Percentiles rank a stretch among this genome's conserved stretches.
Evolutionary conservation across 2,888 invertebrate genomes (phyloP).

Genomic region (Drosophila rubida): DNA sequence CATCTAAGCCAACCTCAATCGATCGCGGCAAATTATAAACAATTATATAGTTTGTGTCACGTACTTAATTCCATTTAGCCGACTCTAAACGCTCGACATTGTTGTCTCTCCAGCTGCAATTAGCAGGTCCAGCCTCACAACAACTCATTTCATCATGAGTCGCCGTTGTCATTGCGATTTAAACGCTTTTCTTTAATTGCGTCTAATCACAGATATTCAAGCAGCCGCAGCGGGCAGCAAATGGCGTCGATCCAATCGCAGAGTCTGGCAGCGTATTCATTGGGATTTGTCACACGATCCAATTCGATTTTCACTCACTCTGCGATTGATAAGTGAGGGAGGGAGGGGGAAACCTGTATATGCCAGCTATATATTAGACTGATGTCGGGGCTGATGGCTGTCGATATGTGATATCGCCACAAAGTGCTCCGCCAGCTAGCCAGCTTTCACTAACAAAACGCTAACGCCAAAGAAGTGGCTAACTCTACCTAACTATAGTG

Average conservation of each 20-base stretch:
- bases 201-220: slow-evolving; percentile 69
- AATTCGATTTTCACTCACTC: too few species aligned
- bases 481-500: slow-evolving; percentile 33
- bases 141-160: slow-evolving; percentile 67
- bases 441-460: slow-evolving; percentile 72
- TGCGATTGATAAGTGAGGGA: too few species aligned
- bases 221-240: too few species aligned
- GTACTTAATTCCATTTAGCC: slow-evolving; percentile 77
- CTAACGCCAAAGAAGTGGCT: slow-evolving; percentile 46
- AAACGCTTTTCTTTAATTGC: slow-evolving; percentile 74
- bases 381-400: slow-evolving; percentile 13
- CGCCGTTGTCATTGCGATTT: slow-evolving; percentile 50
- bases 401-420: slow-evolving; percentile 55
- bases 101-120: slow-evolving; percentile 60
- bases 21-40: slow-evolving; percentile 45
- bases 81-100: slow-evolving; percentile 69
- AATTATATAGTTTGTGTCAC: slow-evolving; percentile 80
- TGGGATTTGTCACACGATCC: slow-evolving; percentile 74
- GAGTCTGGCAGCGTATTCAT: slow-evolving; percentile 18
- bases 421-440: slow-evolving; percentile 55
- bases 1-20: neutral
- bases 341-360: slow-evolving; percentile 45
- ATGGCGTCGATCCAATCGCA: slow-evolving; percentile 29
- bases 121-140: slow-evolving; percentile 71
- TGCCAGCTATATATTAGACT: slow-evolving; percentile 61